Evolutionary conservation across 2,113 vertebrate genomes (phyloP), one percentile per base, ranked within the genome.

Genomic region (Hymenochirus boettgeri): DNA sequence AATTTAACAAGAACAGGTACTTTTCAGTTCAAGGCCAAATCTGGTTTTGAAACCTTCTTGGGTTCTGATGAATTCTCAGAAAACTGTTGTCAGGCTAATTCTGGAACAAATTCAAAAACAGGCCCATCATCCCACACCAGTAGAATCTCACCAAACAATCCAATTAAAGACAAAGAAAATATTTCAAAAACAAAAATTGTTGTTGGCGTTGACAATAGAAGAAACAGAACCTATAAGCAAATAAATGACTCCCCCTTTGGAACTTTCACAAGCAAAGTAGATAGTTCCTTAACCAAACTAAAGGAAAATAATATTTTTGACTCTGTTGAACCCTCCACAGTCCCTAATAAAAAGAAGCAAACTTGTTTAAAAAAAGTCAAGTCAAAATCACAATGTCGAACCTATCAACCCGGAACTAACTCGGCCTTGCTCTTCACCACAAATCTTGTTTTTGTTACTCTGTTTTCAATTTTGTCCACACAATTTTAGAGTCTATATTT

Each of bases 351-450:
- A 80, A 94, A 94, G 87, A 93, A 92, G 82, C 95, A 95, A 63
- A 94, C 94, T 73, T 99, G 96, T 63, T 91, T 89, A 61, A 93
- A 92, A 82, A 98, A 93, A 82, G 94, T 93, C 72, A 96, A 89
- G 71, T 95, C 94, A 57, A 93, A 95, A 74, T 81, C 89, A 46
- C 92, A 96, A 29, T 99, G 96, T 79, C 92, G 93, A 53, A 73
- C 86, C 57, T 82, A 77, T 57, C 88, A 88, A 63, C 77, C 79
- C 2, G 79, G 77, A 31, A 70, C 73, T n/a, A 85, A 79, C 35
- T 53, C 47, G 3, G 65, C 47, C 9, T 25, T 60, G 10, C 23
- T 52, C 13, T 15, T 53, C 11, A 60, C 47, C 13, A 39, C 48
- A 42, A 39, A 69, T 60, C 46, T 69, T 17, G 47, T 53, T 23